Evolutionary conservation across 2,888 invertebrate species (phyloP), one percentile per base, ranked within the genome.

Genomic region (Conus canariensis): DNA sequence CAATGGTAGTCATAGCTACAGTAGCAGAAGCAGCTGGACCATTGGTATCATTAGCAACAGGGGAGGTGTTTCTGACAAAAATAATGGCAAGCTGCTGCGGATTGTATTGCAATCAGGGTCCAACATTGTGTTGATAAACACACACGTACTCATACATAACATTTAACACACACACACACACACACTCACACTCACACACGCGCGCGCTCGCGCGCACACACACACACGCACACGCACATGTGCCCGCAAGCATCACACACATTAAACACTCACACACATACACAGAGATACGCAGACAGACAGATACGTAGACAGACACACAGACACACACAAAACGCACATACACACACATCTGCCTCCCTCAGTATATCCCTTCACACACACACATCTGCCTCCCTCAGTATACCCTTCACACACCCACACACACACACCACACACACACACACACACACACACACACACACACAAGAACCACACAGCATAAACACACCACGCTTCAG

Each of bases 281-380:
- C 80, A 80, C 45, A 80, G 45, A 25, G 45, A 80, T 45, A 80
- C 8, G 45, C 80, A 30, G 7, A 45, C 80, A 30, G 3, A 25
- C 80, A 30, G 9, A 14, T 9, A 30, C 80, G 45, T 2, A 80
- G 3, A 64, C 80, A 80, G 45, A 80, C 30, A 80, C 80, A 80
- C 30, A 80, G 6, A 30, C 30, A 80, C 80, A 74, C 74, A 14
- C 14, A 14, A 9, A 10, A 74, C 74, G 8, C 14, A 19, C 74
- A 12, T 2, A 45, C 45, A 45, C 93, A 92, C 90, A 96, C 95
- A 88, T 94, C 91, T 77, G 96, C 93, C 88, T 96, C 95, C 9
- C 30, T 30, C 30, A 0, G 30, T 30, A 30, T 30, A 30, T 30
- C 30, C 30, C 30, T 30, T 30, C 0, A 80, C 5, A 80, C 80